Base-by-base conservation (phyloP, 2,888 invertebrate genomes). In the Deilephila porcellus region DNA sequence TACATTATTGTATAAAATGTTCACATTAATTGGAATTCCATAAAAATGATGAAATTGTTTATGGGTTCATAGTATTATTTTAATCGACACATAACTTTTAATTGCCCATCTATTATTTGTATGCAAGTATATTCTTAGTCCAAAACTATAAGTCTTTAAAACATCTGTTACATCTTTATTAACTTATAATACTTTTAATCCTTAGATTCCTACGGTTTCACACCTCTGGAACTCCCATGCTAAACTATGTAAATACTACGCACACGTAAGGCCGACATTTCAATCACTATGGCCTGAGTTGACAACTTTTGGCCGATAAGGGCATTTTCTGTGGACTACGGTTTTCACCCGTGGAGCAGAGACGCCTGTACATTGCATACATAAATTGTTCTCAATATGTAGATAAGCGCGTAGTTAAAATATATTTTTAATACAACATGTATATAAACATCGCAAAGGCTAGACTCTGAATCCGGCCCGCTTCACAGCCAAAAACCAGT, bases 221-320 rank as follows among this genome's bases (percentile, higher is more conserved):
- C 52, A 67, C 25, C 52, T 25, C 52, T 52, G 67, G 67, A 52
- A 67, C 25, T 25, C 45, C 64, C 20, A 52, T 67, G 67, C 67
- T 67, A 67, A 25, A 52, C 67, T 67, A 67, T 52, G 52, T 67
- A 52, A 67, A 67, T 67, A 45, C 67, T 67, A 67, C 67, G 52
- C 67, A 67, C 67, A 67, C 67, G 25, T 67, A 67, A 64, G 67
- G 67, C 67, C 67, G 67, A 52, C 45, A 67, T 67, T 67, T 17
- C 6, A 67, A 67, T 67, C 67, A 67, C 67, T 52, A 63, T 67
- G 67, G 52, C 67, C 67, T 63, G 52, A 67, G 67, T 64, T 64
- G 71, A 71, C 34, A 71, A 71, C 60, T 71, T 60, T 60, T 71
- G 64, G 64, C 64, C 64, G 37, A 45, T 20, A 45, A 64, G 64